Evolutionary conservation across 1,140 invertebrate genomes (phyloP), one percentile per base, ranked within the genome.

Genomic region (Daktulosphaira vitifoliae): DNA sequence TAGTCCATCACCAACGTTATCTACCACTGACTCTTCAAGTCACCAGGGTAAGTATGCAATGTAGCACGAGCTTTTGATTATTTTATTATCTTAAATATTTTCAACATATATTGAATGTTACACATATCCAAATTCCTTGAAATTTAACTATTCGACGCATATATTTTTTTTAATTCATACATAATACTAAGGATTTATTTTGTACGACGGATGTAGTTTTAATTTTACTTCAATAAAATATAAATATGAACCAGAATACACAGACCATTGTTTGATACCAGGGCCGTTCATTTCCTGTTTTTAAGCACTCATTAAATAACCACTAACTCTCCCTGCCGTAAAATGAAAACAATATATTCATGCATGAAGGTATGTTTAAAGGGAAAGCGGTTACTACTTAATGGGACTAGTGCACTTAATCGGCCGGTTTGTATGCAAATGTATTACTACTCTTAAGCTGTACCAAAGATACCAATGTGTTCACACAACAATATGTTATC

Each of bases 211-310:
- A 33, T 37, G 25, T n/a, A 3, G 11, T 62, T 33, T 22, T 48
- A 23, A 48, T 62, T 48, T 62, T 11, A 18, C 56, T 62, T 62
- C 42, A 48, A 62, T 48, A 25, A 13, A 48, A 26, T 16, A 46
- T 26, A 22, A 25, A 44, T 23, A 9, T 11, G 16, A 46, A 62
- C 18, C 3, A 48, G 18, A 33, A 44, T 8, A 16, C 56, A 16
- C 44, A 44, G 16, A 46, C n/a, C 46, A 62, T 62, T 62, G 42
- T 62, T 48, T 29, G 56, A 33, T 16, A 11, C 37, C n/a, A 62
- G 56, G 56, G 56, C 42, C 56, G 25, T 48, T 25, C 56, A 39
- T 62, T 62, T 62, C 54, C 56, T 46, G 56, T 59, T 59, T 54
- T 20, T 15, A 22, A 29, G n/a, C 54, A 8, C 15, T 38, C 37